Percentiles rank a stretch among this genome's conserved stretches.
phyloP scores from a whole-genome alignment of 2,113 vertebrate genomes.

The Hemiscyllium ocellatum region DNA sequence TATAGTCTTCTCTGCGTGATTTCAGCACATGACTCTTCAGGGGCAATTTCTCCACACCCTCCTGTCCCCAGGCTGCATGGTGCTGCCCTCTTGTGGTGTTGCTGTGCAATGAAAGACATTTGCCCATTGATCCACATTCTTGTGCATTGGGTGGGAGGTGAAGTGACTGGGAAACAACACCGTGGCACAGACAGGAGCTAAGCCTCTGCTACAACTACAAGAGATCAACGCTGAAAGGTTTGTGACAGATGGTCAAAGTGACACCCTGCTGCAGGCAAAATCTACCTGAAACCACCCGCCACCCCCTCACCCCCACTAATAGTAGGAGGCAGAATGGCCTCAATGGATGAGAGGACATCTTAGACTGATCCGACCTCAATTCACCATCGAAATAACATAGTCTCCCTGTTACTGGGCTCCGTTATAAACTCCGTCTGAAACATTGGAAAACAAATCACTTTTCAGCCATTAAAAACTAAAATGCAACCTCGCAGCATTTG shows the following conservation, averaged over 20 bases:
- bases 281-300: no score
- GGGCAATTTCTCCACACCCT: no score
- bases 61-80: neutral
- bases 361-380: neutral
- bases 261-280: neutral
- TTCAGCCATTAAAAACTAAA: neutral
- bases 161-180: neutral
- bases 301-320: no score
- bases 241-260: neutral
- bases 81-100: neutral
- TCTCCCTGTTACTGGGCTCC: neutral
- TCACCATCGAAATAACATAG: neutral
- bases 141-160: neutral
- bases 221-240: neutral
- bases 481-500: neutral
- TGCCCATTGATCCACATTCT: neutral
- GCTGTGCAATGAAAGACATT: neutral
- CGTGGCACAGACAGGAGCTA: neutral
- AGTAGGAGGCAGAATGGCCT: neutral
- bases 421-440: neutral
- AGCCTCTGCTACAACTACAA: neutral
- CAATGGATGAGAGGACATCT: no score
- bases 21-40: neutral
- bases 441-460: neutral
- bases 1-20: neutral